Conservation (phyloP, 2,113 vertebrate genomes). For the Murina feae region DNA sequence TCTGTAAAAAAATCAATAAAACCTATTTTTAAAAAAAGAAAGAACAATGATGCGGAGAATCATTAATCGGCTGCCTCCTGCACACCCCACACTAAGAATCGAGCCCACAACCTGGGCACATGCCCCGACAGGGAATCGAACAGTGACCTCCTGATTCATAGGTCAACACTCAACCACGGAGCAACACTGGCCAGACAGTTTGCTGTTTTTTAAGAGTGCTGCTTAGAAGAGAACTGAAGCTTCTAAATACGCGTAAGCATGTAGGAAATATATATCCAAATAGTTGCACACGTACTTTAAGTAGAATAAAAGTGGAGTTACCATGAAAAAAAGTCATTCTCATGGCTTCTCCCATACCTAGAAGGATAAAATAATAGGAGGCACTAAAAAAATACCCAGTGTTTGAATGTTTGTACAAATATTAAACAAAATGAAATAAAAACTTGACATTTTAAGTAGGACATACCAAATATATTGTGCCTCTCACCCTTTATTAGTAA, state of each 20-base stretch:
- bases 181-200: too few species aligned
- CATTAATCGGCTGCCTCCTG: too few species aligned
- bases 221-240: neutral
- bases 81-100: too few species aligned
- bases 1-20: too few species aligned
- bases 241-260: neutral
- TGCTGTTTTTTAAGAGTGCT: neutral
- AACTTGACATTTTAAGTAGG: neutral
- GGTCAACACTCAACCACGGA: too few species aligned
- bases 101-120: too few species aligned
- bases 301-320: neutral
- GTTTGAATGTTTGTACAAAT: neutral
- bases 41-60: too few species aligned
- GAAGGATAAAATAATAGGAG: neutral
- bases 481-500: neutral
- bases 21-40: too few species aligned
- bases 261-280: neutral
- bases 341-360: neutral
- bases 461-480: neutral
- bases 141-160: too few species aligned
- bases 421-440: neutral
- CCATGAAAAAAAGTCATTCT: neutral
- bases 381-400: neutral
- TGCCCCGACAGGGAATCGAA: too few species aligned
- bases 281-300: neutral